These are phyloP conservation scores for Anthophora plumipes DNA, from an alignment of 2,888 invertebrate species.

Conservation along the genomic window DNA sequence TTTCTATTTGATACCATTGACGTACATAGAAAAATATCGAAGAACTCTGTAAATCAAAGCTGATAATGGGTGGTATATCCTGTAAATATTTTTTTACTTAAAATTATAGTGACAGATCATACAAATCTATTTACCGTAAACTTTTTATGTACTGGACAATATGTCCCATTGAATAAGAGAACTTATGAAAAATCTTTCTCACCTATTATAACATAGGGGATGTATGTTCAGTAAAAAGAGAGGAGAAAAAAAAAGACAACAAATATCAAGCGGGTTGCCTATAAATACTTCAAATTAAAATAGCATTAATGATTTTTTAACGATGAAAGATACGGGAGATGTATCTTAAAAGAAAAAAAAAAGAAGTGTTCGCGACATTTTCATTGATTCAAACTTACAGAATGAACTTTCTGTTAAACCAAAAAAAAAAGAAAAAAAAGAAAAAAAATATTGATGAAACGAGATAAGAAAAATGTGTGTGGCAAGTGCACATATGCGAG, in stretches of 20 bases:
- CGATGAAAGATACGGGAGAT: slow-evolving; percentile 36
- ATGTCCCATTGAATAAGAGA: slow-evolving; percentile 32
- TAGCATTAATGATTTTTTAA: slow-evolving; percentile 42
- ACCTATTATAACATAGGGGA: slow-evolving; percentile 13
- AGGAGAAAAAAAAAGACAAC: slow-evolving; percentile 9
- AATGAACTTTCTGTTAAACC: slow-evolving; percentile 52
- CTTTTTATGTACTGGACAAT: slow-evolving; percentile 48
- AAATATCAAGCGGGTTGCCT: slow-evolving; percentile 47
- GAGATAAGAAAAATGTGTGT: slow-evolving; percentile 51
- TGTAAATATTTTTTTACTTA: slow-evolving; percentile 63
- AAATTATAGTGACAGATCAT: slow-evolving; percentile 39
- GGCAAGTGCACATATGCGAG: slow-evolving; percentile 62
- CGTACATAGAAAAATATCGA: slow-evolving; percentile 22
- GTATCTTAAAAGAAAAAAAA: slow-evolving; percentile 48
- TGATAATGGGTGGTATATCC: slow-evolving; percentile 43
- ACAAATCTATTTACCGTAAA: slow-evolving; percentile 40
- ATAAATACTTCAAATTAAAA: slow-evolving; percentile 43
- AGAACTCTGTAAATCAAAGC: slow-evolving; percentile 51
- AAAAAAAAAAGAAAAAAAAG: no score
- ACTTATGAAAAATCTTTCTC: slow-evolving; percentile 29
- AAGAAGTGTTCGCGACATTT: slow-evolving; percentile 33
- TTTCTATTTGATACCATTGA: background rate
- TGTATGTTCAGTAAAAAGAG: slow-evolving; percentile 52
- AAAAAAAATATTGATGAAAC: slow-evolving; percentile 45
- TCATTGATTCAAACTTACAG: slow-evolving; percentile 39